These are phyloP conservation scores for Drosophila sproati DNA, from an alignment of 1,140 invertebrate species.

Conservation along the genomic window DNA sequence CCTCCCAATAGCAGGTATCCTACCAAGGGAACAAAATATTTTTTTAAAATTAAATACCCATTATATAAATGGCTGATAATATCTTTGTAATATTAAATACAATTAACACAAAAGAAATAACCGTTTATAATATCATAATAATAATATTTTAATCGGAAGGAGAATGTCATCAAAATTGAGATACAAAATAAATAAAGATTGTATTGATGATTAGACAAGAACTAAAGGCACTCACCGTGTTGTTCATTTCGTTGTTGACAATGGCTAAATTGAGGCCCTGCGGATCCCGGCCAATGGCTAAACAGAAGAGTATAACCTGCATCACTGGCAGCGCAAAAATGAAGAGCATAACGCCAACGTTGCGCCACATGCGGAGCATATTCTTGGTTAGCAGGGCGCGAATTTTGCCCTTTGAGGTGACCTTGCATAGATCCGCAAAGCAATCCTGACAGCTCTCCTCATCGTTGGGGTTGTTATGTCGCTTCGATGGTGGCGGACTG, in stretches of 20 bases:
- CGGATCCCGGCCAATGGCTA: constrained; percentile 96
- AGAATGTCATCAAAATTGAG: too few species aligned
- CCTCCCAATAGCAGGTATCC: constrained; percentile 84
- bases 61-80: too few species aligned
- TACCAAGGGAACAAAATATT: neutral
- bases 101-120: too few species aligned
- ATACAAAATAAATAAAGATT: too few species aligned
- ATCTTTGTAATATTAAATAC: too few species aligned
- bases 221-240: constrained; percentile 83
- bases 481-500: constrained; percentile 71
- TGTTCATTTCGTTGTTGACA: constrained; percentile 92
- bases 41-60: neutral
- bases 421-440: constrained; percentile 69
- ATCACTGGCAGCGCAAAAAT: constrained; percentile 96
- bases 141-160: too few species aligned
- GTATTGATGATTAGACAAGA: too few species aligned
- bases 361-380: constrained; percentile 95
- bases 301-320: constrained; percentile 97
- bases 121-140: too few species aligned
- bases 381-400: constrained; percentile 96
- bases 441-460: constrained; percentile 83
- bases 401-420: constrained; percentile 89
- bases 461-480: constrained; percentile 75
- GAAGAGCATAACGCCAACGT: constrained; percentile 96
- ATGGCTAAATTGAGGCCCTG: constrained; percentile 93